Base-by-base conservation (phyloP, 2,113 vertebrate genomes). In the Ptychochromis oligacanthus region DNA sequence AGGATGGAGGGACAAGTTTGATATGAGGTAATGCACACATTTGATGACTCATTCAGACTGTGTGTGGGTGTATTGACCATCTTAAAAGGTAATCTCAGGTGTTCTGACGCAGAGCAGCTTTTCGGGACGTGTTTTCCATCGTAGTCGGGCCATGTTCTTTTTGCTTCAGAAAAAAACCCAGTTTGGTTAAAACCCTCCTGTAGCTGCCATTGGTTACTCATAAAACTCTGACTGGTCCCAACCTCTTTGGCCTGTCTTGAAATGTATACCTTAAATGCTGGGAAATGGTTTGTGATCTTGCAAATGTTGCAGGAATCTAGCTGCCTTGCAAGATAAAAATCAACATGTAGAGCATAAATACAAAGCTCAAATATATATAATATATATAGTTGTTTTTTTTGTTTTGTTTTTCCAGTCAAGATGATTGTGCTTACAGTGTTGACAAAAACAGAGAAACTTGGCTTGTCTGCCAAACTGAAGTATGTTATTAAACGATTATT, bases 51-150 rank as follows among this genome's bases (percentile, higher is more conserved):
- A 36, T 64, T 17, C 78, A 58, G 43, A 49, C 22, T 49, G 70
- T 72, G 70, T 72, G 75, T 82, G 61, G 36, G 24, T 75, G 81
- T 74, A 61, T 9, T 75, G 55, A 80, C 49, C 24, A 65, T 80
- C 60, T 79, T 28, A 52, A 49, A 75, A 79, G 75, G 67, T n/a
- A 26, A 83, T 82, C 83, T 87, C 75, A 77, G 77, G 80, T 83
- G 67, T 40, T 80, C 22, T 67, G 43, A 43, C 80, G 80, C 80
- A 20, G 24, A 76, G 79, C 82, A 82, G 56, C 80, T 20, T 62
- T 67, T 67, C 49, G 22, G 31, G 38, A 31, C 72, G 54, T 62
- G 62, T 75, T 55, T 6, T 49, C 36, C 54, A 52, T 80, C 64
- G 70, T 22, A 60, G 59, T 28, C 65, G 6, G 28, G 52, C 22